These are phyloP conservation scores for Himalopsyche anomala DNA, from an alignment of 2,888 invertebrate genomes.

Conservation along the genomic window DNA sequence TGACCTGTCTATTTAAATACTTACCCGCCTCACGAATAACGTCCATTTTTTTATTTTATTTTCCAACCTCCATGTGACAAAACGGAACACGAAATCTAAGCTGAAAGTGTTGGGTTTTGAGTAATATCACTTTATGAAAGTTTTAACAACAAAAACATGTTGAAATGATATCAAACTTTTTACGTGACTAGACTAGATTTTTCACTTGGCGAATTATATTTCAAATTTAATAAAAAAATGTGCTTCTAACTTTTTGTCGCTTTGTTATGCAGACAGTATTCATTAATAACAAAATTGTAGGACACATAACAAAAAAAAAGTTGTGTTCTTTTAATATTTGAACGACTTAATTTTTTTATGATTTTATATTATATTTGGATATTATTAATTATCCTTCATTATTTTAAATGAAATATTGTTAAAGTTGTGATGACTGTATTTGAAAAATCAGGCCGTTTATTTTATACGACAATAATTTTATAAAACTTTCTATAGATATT, in stretches of 20 bases:
- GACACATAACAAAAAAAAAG: no score
- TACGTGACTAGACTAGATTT: background rate
- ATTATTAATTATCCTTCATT: no score
- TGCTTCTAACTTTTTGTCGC: background rate
- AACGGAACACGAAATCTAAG: background rate
- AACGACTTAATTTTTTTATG: no score
- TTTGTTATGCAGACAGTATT: background rate
- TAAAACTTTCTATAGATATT: no score
- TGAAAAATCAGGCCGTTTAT: no score
- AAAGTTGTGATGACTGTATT: no score
- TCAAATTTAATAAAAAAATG: background rate
- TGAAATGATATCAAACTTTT: background rate
- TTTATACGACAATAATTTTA: no score
- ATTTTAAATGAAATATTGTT: no score
- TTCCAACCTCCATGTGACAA: conserved; percentile 2
- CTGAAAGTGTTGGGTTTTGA: conserved; percentile 4
- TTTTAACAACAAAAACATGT: background rate
- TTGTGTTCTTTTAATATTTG: no score
- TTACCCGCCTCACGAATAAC: background rate
- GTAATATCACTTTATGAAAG: conserved; percentile 20
- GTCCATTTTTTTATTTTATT: background rate
- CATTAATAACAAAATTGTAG: conserved; percentile 4
- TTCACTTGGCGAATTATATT: background rate
- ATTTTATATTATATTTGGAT: no score
- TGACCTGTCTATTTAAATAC: conserved; percentile 6